These are phyloP conservation scores for Bolborhynchus lineola DNA, from an alignment of 2,113 vertebrate species.

Conservation along the genomic window DNA sequence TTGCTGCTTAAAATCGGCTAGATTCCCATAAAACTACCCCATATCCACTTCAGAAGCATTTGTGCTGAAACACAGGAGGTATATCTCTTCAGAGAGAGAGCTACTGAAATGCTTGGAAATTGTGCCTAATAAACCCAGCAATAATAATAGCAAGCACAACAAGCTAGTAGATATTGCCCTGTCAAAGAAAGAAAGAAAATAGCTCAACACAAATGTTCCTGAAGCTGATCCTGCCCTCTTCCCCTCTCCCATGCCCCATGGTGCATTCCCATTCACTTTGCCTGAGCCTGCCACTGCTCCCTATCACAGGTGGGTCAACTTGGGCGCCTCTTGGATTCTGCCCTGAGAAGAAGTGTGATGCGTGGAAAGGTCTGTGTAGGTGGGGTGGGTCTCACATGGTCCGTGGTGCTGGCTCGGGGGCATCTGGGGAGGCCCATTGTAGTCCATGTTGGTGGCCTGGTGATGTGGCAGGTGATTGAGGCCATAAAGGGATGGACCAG, in stretches of 20 bases:
- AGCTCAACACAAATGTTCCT: slow-evolving; percentile 28
- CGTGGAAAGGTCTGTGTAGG: slow-evolving; percentile 93
- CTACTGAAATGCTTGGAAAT: neutral
- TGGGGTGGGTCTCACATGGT: slow-evolving; percentile 88
- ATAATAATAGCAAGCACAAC: neutral
- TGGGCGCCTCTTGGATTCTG: slow-evolving; percentile 99
- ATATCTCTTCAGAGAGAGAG: neutral
- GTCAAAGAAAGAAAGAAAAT: neutral
- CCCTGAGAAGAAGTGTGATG: slow-evolving; percentile 95
- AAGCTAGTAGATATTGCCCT: neutral
- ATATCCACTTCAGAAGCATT: neutral
- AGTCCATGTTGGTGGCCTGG: slow-evolving; percentile 92
- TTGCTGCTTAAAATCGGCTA: neutral
- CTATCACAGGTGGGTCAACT: slow-evolving; percentile 98
- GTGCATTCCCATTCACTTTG: neutral
- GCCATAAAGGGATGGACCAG: slow-evolving; percentile 91
- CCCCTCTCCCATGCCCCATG: neutral
- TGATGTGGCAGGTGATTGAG: slow-evolving; percentile 94
- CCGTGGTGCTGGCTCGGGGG: slow-evolving; percentile 89
- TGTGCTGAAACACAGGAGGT: neutral
- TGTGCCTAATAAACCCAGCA: neutral
- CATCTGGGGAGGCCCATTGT: slow-evolving; percentile 86
- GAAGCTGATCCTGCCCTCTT: neutral
- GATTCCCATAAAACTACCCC: neutral
- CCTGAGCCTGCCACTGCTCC: neutral